Evolutionary conservation across 2,113 vertebrate species (phyloP), one percentile per base, ranked within the genome.

Genomic region (Cephalopterus ornatus): DNA sequence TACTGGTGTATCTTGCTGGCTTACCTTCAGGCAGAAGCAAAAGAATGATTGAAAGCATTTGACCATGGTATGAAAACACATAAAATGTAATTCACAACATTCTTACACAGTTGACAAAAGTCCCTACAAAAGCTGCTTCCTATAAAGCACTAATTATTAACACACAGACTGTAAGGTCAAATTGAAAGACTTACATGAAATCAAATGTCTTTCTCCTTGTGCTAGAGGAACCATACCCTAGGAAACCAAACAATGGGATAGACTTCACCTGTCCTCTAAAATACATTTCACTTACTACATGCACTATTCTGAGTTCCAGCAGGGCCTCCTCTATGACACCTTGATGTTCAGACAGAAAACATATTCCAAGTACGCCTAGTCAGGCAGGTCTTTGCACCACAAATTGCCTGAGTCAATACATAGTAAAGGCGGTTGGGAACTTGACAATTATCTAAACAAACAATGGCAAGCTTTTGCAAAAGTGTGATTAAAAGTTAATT

Each of bases 241-340:
- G 30, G 28, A 93, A 81, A 63, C 10, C 5, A 63, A 87, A 33
- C 23, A 77, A 55, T 4, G 8, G n/a, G 19, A 33, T 17, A 85
- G 33, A 58, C 17, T 44, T 71, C 10, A 22, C 7, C 2, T 47
- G 16, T 61, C 11, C 17, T 46, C 33, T 26, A 47, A 53, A 33
- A 27, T 14, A 53, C 0, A 0, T 61, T 55, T 63, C 30, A 56
- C 5, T 74, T 74, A 50, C 3, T 71, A 46, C 3, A 71, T 5
- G 11, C 18, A 32, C 50, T 67, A 23, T 61, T 59, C n/a, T 59
- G 35, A 7, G 14, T 47, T 68, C 8, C 42, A 67, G 15, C 6
- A 53, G 12, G 32, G 28, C 59, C 24, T 82, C 11, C 20, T 41
- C 22, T 42, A 12, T 8, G 21, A 42, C 8, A 32, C 5, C 1